Conservation (phyloP, 2,113 vertebrate genomes). For the Probosciger aterrimus region DNA sequence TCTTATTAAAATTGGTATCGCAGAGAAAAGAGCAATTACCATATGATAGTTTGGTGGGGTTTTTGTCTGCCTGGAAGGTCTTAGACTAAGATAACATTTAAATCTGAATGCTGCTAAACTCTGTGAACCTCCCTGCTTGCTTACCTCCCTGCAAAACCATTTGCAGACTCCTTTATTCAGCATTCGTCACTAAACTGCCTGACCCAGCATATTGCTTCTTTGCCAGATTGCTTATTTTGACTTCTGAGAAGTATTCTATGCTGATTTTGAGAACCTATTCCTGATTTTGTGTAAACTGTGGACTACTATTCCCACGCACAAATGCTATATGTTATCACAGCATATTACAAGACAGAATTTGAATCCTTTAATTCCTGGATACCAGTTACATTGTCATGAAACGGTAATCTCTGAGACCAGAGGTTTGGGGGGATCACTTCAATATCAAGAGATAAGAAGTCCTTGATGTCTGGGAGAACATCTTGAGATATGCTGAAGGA, state of each 20-base stretch:
- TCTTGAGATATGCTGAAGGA: background rate
- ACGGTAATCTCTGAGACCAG: background rate
- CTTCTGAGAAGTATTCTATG: background rate
- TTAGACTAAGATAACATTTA: background rate
- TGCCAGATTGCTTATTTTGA: background rate
- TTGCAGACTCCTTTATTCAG: background rate
- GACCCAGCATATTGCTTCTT: background rate
- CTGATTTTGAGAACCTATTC: background rate
- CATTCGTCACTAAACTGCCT: background rate
- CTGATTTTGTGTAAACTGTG: background rate
- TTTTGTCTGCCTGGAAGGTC: background rate
- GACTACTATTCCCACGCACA: background rate
- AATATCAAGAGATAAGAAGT: background rate
- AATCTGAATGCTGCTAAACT: background rate
- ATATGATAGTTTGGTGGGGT: accelerated
- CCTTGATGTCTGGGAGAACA: background rate
- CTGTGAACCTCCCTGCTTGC: background rate
- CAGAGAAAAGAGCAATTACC: background rate
- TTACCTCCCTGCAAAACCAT: background rate
- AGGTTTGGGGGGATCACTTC: background rate
- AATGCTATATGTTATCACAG: background rate
- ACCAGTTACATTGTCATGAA: background rate
- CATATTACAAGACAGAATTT: accelerated
- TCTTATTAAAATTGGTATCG: background rate
- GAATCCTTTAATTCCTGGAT: background rate